These are phyloP conservation scores for Oxygymnocypris stewartii DNA, from an alignment of 2,113 vertebrate species.

Conservation along the genomic window DNA sequence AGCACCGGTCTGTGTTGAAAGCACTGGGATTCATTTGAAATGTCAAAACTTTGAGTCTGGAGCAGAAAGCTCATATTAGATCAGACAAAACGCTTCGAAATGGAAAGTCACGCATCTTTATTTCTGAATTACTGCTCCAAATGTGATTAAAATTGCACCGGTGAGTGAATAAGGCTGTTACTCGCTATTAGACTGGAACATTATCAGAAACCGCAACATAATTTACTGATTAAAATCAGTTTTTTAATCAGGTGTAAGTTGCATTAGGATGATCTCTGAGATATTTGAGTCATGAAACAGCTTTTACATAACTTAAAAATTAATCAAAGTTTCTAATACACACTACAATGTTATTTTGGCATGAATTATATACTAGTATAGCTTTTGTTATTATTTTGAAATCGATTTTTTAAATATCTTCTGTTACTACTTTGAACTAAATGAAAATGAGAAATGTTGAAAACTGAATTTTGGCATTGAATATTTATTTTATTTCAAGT, in stretches of 20 bases:
- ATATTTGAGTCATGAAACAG: background rate
- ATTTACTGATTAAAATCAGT: background rate
- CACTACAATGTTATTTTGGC: background rate
- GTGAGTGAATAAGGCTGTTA: background rate
- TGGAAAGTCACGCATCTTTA: background rate
- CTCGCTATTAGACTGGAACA: background rate
- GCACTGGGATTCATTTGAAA: background rate
- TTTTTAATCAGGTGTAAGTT: background rate
- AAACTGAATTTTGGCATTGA: too few relatives aligned
- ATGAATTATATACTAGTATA: too few relatives aligned
- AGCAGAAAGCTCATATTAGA: conserved; percentile 3
- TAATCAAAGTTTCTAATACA: background rate
- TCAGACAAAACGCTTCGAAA: background rate
- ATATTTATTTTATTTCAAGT: too few relatives aligned
- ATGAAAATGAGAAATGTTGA: too few relatives aligned
- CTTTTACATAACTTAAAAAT: background rate
- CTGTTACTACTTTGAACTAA: too few relatives aligned
- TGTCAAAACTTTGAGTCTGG: background rate
- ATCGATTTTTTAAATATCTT: too few relatives aligned
- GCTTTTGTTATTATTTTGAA: too few relatives aligned
- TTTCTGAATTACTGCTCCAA: conserved; percentile 10
- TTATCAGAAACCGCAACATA: background rate
- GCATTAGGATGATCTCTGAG: background rate
- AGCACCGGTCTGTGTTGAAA: too few relatives aligned
- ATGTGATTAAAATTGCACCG: background rate